Conservation (phyloP, 2,888 invertebrate species). For the Eutolmus rufibarbis region DNA sequence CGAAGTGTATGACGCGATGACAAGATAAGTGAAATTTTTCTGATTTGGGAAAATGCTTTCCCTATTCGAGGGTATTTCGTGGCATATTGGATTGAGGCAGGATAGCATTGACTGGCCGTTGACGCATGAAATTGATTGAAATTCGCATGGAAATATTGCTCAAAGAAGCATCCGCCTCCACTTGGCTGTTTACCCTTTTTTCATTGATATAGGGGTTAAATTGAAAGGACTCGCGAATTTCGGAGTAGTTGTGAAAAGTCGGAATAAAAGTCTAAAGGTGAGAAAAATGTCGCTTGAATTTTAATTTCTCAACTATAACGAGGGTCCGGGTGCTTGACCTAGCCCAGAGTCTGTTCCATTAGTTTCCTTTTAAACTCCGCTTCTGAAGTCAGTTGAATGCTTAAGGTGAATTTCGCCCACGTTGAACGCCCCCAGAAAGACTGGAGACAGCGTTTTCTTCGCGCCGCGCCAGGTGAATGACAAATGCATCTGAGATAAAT, state of each 20-base stretch:
- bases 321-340: not conserved
- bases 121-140: slow-evolving; percentile 25
- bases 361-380: not conserved
- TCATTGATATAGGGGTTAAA: not conserved
- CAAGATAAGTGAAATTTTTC: slow-evolving; percentile 48
- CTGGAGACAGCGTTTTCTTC: slow-evolving; percentile 14
- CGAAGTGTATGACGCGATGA: slow-evolving; percentile 45
- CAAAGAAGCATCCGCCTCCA: not conserved
- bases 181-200: not conserved
- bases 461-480: slow-evolving; percentile 46
- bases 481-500: slow-evolving; percentile 51
- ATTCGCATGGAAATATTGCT: not conserved
- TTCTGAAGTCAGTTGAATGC: not conserved
- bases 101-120: slow-evolving; percentile 2
- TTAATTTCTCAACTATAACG: not conserved
- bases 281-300: not conserved
- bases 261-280: not conserved
- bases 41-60: slow-evolving; percentile 45
- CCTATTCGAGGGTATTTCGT: not conserved
- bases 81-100: not conserved
- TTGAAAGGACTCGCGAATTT: not conserved
- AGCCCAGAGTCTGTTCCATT: not conserved
- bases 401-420: not conserved
- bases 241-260: not conserved
- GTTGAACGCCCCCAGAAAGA: not conserved